Base-by-base conservation (phyloP, 2,888 invertebrate genomes). In the Eupeodes luniger region DNA sequence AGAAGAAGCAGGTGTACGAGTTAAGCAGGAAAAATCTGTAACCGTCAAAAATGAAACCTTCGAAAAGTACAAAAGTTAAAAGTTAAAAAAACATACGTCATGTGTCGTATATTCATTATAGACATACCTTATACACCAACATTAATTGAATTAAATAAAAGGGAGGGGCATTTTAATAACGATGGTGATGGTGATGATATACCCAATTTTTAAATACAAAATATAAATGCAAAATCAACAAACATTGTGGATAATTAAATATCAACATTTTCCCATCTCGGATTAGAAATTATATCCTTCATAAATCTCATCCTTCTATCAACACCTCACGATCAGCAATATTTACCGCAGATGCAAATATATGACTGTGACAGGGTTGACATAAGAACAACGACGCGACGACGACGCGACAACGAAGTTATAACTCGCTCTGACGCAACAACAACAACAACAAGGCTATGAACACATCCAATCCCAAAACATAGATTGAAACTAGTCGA, bases 241-340 rank as follows among this genome's bases (percentile, higher is more conserved):
- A 88, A 88, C 88, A 88, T 81, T 81, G 84, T 74, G 88, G 77
- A 88, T 81, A 88, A 85, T 85, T 81, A 88, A 85, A 81, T 81
- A 85, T 88, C 85, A 88, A 85, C 85, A 85, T 78, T 81, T 78
- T 88, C 81, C 85, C 81, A 88, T 81, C 70, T 70, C 77, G 85
- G 82, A 82, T 79, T 82, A 76, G 11, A 57, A 66, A 62, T 66
- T 70, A 84, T 84, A 84, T 84, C 74, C 75, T 81, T 70, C 88
- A 88, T 88, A 88, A 88, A 88, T 88, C 88, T 85, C 78, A 75
- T 49, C 78, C 74, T 49, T 55, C 12, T 85, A 88, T 84, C 88
- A 78, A 53, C 81, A 75, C 81, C 85, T 78, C 85, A 88, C 85
- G 88, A 88, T 88, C 88, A 72, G 19, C 47, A 12, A 70, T 27